phyloP scores from a whole-genome alignment of 2,113 vertebrate species.

The Pachycephala philippinensis region DNA sequence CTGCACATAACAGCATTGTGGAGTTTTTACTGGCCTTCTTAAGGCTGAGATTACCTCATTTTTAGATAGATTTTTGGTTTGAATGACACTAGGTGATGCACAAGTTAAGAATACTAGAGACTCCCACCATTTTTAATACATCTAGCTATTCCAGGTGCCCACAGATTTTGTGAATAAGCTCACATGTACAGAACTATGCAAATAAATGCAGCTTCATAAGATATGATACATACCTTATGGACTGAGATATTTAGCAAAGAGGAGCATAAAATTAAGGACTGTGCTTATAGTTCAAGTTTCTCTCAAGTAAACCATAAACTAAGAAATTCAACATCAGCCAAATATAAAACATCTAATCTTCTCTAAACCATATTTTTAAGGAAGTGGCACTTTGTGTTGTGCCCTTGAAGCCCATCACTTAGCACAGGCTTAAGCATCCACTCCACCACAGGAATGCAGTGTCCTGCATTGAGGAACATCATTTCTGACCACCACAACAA shows the following conservation, averaged over 20 bases:
- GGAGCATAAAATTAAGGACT: background rate
- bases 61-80: background rate
- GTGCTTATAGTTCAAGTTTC: background rate
- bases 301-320: background rate
- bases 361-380: background rate
- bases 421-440: background rate
- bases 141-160: background rate
- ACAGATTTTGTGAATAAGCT: background rate
- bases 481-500: background rate
- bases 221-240: background rate
- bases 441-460: background rate
- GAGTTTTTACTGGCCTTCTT: background rate
- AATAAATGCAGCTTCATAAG: background rate
- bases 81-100: background rate
- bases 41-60: background rate
- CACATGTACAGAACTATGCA: background rate
- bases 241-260: background rate
- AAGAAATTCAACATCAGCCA: background rate
- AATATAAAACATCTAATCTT: background rate
- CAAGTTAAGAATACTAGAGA: background rate
- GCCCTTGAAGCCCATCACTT: background rate
- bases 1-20: background rate
- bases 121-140: background rate
- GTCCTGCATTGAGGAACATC: background rate
- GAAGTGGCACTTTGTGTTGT: background rate